Evolutionary conservation across 1,140 invertebrate species (phyloP), one percentile per base, ranked within the genome.

Genomic region (Lerema accius): DNA sequence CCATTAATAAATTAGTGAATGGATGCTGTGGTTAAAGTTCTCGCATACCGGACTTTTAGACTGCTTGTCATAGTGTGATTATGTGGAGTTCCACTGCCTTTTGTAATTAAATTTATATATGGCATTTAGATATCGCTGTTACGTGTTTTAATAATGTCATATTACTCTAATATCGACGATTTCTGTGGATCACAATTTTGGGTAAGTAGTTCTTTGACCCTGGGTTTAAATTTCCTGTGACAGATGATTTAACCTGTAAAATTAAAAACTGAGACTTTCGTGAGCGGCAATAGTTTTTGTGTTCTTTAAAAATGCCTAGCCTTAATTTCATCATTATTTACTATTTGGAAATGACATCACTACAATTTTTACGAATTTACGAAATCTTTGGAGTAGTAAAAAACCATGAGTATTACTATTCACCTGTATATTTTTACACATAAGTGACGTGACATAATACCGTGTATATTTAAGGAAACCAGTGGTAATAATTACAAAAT

Each of bases 161-260:
- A 80, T 61, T 83, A 86, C 76, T 90, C 84, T 65, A 69, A 84
- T 68, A 90, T 94, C 85, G 93, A 94, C 80, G 86, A 92, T 62
- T 94, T 93, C 88, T 94, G 94, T 75, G 93, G 93, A 67, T 92
- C 93, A 48, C 80, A 89, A 81, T 94, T 94, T 92, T 94, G 93
- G 94, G 94, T 94, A 91, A 93, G 93, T 91, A 72, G 72, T 74
- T 76, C 58, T 79, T 73, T 75, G 69, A 71, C 75, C 72, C 64
- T 72, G 71, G 43, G 32, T 48, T 65, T 46, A 59, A 53, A 32
- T 32, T 32, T 32, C 7, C 4, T 4, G 9, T 9, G 9, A 4
- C 1, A 7, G 9, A 1, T 32, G 9, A 32, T 4, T 32, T 1
- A 32, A 32, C 28, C 28, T 7, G 1, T 23, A 23, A 23, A 23